These are phyloP conservation scores for Grantiella picta DNA, from an alignment of 2,113 vertebrate genomes.

Conservation along the genomic window DNA sequence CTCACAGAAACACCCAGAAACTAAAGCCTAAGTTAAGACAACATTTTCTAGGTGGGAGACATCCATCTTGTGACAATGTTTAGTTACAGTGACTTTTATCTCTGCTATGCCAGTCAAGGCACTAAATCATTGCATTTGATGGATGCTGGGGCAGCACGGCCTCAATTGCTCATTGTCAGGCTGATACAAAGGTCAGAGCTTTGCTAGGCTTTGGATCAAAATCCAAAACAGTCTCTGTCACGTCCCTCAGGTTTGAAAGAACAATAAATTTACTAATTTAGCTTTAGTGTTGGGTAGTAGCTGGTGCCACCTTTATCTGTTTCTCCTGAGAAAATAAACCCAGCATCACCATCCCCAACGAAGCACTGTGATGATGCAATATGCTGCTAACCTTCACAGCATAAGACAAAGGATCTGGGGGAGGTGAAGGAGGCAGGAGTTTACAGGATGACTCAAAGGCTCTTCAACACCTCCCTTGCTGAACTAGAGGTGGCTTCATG, in stretches of 20 bases:
- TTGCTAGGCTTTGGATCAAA: conserved; percentile 19
- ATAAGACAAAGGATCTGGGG: neutral
- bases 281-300: conserved; percentile 14
- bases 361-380: neutral
- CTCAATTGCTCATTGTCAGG: conserved; percentile 36
- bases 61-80: conserved; percentile 40
- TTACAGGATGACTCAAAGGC: neutral
- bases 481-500: neutral
- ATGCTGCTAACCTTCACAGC: neutral
- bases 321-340: conserved; percentile 40
- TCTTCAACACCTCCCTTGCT: neutral
- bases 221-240: neutral
- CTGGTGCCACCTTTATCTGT: conserved; percentile 32
- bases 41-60: conserved; percentile 26
- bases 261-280: conserved; percentile 17
- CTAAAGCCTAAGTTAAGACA: conserved; percentile 14
- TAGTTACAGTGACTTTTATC: conserved; percentile 44
- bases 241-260: neutral
- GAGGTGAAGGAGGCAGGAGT: neutral
- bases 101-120: conserved; percentile 10
- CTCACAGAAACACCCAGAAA: conserved; percentile 3
- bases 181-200: conserved; percentile 30
- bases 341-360: neutral
- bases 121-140: conserved; percentile 32
- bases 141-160: neutral